Base-by-base conservation (phyloP, 2,888 invertebrate genomes). In the Troglohyphantes excavatus region DNA sequence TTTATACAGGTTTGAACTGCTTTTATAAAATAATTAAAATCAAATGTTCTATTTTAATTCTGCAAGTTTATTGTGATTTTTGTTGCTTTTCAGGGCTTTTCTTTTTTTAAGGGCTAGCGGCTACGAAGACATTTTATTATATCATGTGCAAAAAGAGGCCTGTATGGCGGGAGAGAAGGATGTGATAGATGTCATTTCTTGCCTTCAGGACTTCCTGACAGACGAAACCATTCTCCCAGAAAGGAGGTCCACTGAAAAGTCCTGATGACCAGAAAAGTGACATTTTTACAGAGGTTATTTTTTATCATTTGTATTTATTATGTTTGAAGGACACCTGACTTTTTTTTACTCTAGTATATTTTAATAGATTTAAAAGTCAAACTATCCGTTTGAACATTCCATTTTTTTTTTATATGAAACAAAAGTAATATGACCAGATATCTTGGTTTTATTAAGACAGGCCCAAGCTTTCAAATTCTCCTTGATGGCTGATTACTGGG, bases 111-210 rank as follows among this genome's bases (percentile, higher is more conserved):
- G 82, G 63, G 83, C 53, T 9, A 82, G 86, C 87, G 90, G 90
- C 0, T 90, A 83, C 65, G 78, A 87, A 65, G 82, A 90, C 21
- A 82, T 87, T 26, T 61, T 90, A n/a, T 33, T 90, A 9, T 59
- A 86, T 82, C 90, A 87, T 87, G 87, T 90, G 17, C 81, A 78
- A 72, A 81, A 39, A 5, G 90, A 90, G 23, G 86, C 76, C 17
- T 53, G 26, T 70, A 59, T 90, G 17, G 67, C 72, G 21, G 63
- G 29, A 19, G 85, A 84, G 17, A 19, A 68, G 23, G 86, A 82
- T 29, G 46, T 73, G 2, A n/a, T 87, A 7, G 87, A 87, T 21
- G 68, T 90, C 17, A 87, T 90, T 27, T 33, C 76, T 23, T 87
- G 82, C 53, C 72, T 90, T 9, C 59, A 83, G 63, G 87, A 87